These are phyloP conservation scores for Elgonia sp. DNA, from an alignment of 2,888 invertebrate genomes.

Conservation along the genomic window DNA sequence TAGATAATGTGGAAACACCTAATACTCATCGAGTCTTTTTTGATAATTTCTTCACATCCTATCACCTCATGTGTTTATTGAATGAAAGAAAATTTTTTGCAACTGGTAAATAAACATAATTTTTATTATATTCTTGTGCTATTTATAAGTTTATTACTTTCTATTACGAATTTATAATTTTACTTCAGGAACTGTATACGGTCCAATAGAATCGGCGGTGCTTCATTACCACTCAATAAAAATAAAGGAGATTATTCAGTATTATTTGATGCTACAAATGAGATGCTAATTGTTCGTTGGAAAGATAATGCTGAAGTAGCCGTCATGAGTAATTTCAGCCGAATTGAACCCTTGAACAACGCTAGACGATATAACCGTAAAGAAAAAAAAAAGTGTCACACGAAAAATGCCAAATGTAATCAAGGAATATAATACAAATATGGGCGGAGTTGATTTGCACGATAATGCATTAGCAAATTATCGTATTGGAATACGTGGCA, in stretches of 20 bases:
- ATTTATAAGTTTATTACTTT: too few relatives aligned
- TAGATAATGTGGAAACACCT: neutral
- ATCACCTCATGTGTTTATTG: constrained; percentile 17
- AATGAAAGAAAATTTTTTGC: constrained; percentile 17
- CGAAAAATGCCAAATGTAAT: constrained; percentile 6
- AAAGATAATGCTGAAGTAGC: constrained; percentile 4
- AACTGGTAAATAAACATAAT: constrained; percentile 19
- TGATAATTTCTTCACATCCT: constrained; percentile 30
- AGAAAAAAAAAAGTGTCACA: constrained; percentile 11
- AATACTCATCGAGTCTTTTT: constrained; percentile 12
- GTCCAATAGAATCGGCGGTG: constrained; percentile 4
- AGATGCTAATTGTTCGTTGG: neutral
- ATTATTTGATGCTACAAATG: neutral
- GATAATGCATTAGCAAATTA: too few relatives aligned
- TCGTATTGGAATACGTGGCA: too few relatives aligned
- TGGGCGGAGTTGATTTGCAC: too few relatives aligned
- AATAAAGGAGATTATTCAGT: constrained; percentile 7
- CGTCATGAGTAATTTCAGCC: constrained; percentile 5
- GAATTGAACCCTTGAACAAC: constrained; percentile 28
- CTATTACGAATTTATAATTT: neutral
- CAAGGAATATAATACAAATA: constrained; percentile 61
- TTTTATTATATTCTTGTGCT: neutral
- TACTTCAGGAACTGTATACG: constrained; percentile 35
- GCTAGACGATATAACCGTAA: constrained; percentile 25
- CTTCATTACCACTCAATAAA: neutral